Evolutionary conservation across 2,888 invertebrate genomes (phyloP).

Genomic region (Tetranychus piercei): DNA sequence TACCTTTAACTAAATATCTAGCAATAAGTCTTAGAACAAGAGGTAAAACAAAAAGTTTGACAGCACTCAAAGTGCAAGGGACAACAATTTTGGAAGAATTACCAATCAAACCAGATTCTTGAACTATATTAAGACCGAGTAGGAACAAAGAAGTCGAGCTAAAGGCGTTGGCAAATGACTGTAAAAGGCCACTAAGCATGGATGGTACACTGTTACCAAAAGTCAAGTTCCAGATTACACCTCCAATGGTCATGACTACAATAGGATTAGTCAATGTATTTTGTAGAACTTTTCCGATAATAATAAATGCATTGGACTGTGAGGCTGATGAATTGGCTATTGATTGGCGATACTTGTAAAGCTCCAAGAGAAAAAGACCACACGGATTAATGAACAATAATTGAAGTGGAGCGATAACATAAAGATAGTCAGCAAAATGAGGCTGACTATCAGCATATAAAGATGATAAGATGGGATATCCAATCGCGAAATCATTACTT

Average conservation of each 20-base stretch:
- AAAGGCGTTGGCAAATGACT: slow-evolving; percentile 44
- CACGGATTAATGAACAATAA: slow-evolving; percentile 77
- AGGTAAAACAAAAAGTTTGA: slow-evolving; percentile 66
- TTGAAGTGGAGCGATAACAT: slow-evolving; percentile 82
- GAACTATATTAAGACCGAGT: slow-evolving; percentile 76
- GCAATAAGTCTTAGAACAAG: slow-evolving; percentile 68
- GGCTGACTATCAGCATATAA: slow-evolving; percentile 67
- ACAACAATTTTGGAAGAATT: slow-evolving; percentile 60
- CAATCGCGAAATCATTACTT: slow-evolving; percentile 91
- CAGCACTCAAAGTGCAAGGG: slow-evolving; percentile 66
- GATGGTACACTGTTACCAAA: slow-evolving; percentile 23
- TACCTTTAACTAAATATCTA: slow-evolving; percentile 43
- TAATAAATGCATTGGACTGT: background rate
- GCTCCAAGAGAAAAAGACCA: slow-evolving; percentile 71
- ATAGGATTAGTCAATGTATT: slow-evolving; percentile 71
- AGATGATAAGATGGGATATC: slow-evolving; percentile 72
- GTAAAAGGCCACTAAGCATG: slow-evolving; percentile 22
- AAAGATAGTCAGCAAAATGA: slow-evolving; percentile 71
- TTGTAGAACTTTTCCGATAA: slow-evolving; percentile 32
- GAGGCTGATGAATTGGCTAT: slow-evolving; percentile 4
- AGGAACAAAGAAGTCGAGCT: slow-evolving; percentile 76
- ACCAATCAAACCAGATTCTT: slow-evolving; percentile 57
- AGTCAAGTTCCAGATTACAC: slow-evolving; percentile 46
- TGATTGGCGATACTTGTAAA: slow-evolving; percentile 40
- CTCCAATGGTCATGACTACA: slow-evolving; percentile 75